A percentile compares a stretch with the other conserved stretches of the same genome.
Evolutionary conservation across 2,113 vertebrate species (phyloP).

Genomic region (Calyptomena viridis): DNA sequence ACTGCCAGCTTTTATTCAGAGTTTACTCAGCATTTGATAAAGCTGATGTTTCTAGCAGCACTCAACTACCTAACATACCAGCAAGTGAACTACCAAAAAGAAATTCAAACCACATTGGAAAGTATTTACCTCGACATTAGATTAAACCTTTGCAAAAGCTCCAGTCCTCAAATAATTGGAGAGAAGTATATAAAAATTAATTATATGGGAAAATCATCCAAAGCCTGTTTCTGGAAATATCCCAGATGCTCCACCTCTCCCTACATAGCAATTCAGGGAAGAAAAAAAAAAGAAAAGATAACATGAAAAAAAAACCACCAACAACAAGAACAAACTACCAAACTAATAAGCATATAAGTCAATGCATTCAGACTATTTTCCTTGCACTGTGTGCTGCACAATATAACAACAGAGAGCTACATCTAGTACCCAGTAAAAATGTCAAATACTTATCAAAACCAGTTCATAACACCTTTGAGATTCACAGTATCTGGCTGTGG

Average conservation of each 20-base stretch:
- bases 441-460: background rate
- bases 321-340: background rate
- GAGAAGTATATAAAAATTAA: background rate
- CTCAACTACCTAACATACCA: background rate
- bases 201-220: background rate
- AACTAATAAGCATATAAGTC: background rate
- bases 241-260: background rate
- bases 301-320: background rate
- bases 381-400: background rate
- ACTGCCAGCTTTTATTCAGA: background rate
- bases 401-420: background rate
- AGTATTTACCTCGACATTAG: background rate
- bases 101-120: background rate
- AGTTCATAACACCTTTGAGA: background rate
- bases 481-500: background rate
- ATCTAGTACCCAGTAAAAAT: background rate
- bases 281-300: background rate
- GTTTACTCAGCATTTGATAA: background rate
- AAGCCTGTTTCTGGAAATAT: background rate
- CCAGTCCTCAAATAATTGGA: background rate
- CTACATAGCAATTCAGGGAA: background rate
- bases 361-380: background rate
- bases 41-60: background rate
- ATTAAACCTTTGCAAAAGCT: background rate
- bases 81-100: background rate